A percentile compares a stretch with the other conserved stretches of the same genome.
Conservation (phyloP, 2,113 vertebrate genomes). For the Mesocricetus auratus region DNA sequence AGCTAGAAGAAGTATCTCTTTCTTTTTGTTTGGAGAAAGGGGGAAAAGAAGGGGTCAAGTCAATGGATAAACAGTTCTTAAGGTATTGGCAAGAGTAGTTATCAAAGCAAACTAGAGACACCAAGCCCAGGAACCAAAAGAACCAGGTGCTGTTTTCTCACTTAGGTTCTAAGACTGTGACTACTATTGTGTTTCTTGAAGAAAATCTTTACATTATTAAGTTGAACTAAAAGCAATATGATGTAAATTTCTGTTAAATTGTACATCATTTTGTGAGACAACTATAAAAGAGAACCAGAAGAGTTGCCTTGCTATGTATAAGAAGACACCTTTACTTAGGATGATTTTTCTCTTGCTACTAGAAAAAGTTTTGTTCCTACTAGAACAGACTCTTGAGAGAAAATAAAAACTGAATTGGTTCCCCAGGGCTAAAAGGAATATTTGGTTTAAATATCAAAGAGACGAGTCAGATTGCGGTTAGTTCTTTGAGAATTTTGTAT, state of each 20-base stretch:
- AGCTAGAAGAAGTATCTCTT: background rate
- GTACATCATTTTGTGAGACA: background rate
- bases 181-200: background rate
- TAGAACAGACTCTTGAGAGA: background rate
- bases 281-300: background rate
- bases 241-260: background rate
- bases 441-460: conserved; percentile 29
- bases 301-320: background rate
- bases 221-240: background rate
- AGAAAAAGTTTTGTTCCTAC: background rate
- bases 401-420: background rate
- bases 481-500: background rate
- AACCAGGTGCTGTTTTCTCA: background rate
- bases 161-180: background rate
- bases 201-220: background rate
- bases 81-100: background rate
- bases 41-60: background rate
- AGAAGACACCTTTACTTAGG: background rate
- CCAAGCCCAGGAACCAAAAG: background rate
- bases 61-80: background rate
- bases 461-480: background rate
- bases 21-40: background rate
- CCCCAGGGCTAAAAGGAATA: background rate
- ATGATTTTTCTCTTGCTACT: background rate
- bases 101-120: background rate